Percentiles rank a stretch among this genome's conserved stretches.
These are phyloP conservation scores for Drosophila hamatofila DNA, from an alignment of 2,888 invertebrate species.

Conservation along the genomic window DNA sequence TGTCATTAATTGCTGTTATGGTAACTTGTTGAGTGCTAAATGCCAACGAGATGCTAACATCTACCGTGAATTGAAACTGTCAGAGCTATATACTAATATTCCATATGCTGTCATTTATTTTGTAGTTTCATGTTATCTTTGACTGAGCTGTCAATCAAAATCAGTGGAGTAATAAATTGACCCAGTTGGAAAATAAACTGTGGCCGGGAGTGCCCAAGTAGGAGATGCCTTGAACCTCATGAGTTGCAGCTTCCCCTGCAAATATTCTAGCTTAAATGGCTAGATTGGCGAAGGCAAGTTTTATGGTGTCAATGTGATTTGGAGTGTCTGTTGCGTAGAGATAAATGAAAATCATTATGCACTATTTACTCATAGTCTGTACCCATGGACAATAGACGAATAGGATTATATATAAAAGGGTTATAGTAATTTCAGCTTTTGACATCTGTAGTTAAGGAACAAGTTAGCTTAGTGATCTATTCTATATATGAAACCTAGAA, in stretches of 20 bases:
- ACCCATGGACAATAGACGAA: too few relatives aligned
- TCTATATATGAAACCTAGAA: too few relatives aligned
- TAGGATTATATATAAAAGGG: too few relatives aligned
- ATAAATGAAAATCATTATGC: too few relatives aligned
- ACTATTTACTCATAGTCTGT: too few relatives aligned
- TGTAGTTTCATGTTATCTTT: not conserved
- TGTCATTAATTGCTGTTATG: not conserved
- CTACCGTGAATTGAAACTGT: not conserved
- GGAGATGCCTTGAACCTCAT: not conserved
- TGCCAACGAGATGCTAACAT: not conserved
- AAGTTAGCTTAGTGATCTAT: too few relatives aligned
- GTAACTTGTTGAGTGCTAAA: not conserved
- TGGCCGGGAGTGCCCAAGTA: not conserved
- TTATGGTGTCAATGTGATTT: too few relatives aligned
- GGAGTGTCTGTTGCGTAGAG: too few relatives aligned
- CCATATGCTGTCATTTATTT: slow-evolving; percentile 2
- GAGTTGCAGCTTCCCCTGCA: not conserved
- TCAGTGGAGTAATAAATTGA: not conserved
- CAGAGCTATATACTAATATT: not conserved
- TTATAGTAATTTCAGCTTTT: too few relatives aligned
- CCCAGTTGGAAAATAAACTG: not conserved
- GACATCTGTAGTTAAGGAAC: too few relatives aligned
- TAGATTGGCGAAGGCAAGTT: too few relatives aligned
- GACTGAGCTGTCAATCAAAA: slow-evolving; percentile 4
- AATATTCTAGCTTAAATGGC: not conserved